Conservation (phyloP, 2,888 invertebrate genomes). For the Pterostichus madidus region DNA sequence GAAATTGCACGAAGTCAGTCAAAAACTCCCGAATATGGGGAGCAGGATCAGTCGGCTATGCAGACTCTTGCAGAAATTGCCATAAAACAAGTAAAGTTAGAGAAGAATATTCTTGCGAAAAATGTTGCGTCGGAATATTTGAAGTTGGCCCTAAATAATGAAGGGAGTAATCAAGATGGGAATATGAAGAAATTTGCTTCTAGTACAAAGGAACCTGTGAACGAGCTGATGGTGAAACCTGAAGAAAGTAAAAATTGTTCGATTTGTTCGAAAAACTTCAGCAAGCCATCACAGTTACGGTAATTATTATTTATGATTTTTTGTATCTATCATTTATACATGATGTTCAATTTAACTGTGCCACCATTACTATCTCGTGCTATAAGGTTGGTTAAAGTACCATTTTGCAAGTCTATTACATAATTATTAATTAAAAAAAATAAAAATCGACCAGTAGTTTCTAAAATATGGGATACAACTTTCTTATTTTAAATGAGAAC, state of each 20-base stretch:
- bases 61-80: slow-evolving; percentile 77
- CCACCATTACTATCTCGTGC: no score
- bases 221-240: slow-evolving; percentile 76
- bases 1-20: slow-evolving; percentile 51
- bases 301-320: no score
- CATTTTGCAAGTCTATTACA: no score
- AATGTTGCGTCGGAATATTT: slow-evolving; percentile 84
- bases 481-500: no score
- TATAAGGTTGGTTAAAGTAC: no score
- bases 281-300: slow-evolving; percentile 92
- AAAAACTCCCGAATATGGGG: slow-evolving; percentile 67
- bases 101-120: slow-evolving; percentile 80
- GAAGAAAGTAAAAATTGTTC: slow-evolving; percentile 77
- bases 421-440: no score
- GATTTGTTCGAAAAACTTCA: slow-evolving; percentile 95
- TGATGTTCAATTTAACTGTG: no score
- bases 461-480: no score
- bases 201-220: slow-evolving; percentile 73
- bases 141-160: slow-evolving; percentile 79
- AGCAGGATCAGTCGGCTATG: slow-evolving; percentile 76
- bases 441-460: no score
- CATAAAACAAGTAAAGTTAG: slow-evolving; percentile 76
- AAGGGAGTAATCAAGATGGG: slow-evolving; percentile 67
- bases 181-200: slow-evolving; percentile 63
- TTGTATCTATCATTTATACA: no score